A percentile compares a stretch with the other conserved stretches of the same genome.
These are phyloP conservation scores for Theretra japonica DNA, from an alignment of 2,888 invertebrate species.

Conservation along the genomic window DNA sequence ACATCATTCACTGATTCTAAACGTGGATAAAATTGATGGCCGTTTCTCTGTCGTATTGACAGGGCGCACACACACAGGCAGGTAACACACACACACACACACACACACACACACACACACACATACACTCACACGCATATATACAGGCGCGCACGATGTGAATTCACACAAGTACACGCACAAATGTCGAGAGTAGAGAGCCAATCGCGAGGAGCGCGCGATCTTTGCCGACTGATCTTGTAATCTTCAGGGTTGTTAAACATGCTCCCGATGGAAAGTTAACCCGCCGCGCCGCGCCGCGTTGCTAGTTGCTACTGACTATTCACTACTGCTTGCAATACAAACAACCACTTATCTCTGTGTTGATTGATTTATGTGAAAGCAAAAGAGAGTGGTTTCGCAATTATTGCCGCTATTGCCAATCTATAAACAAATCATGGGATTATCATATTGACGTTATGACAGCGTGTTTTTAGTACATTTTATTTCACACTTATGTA, in stretches of 20 bases:
- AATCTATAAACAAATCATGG: too few species aligned
- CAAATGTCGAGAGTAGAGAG: conserved; percentile 3
- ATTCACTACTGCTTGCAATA: background rate
- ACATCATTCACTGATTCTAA: conserved; percentile 25
- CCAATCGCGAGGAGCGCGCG: background rate
- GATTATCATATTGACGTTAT: too few species aligned
- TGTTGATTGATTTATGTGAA: background rate
- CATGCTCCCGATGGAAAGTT: background rate
- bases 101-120: background rate
- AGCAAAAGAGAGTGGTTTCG: background rate
- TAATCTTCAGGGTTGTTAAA: conserved; percentile 14
- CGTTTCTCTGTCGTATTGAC: conserved; percentile 20
- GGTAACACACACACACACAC: background rate
- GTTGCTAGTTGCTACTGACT: background rate
- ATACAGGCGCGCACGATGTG: background rate
- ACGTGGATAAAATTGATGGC: conserved; percentile 22
- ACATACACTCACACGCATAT: too few species aligned
- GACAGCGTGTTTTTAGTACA: too few species aligned
- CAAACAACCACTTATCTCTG: background rate
- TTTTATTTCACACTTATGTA: too few species aligned
- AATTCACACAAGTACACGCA: background rate
- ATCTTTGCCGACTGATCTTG: background rate
- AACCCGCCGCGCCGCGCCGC: background rate
- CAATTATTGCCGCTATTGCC: too few species aligned
- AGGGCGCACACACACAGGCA: conserved; percentile 21